Conservation (phyloP, 2,113 vertebrate genomes). For the Mormyrus lacerda region DNA sequence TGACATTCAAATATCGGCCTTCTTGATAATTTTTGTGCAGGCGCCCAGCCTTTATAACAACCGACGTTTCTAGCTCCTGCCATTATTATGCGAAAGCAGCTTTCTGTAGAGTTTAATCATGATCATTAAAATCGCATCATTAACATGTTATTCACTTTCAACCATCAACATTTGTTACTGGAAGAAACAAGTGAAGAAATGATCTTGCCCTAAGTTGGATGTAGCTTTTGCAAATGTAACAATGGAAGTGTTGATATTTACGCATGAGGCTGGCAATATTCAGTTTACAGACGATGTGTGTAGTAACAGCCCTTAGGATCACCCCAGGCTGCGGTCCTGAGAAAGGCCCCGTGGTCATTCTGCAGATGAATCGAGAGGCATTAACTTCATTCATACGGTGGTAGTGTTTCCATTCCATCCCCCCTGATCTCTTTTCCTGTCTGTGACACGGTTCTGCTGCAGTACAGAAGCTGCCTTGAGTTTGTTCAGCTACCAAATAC, state of each 20-base stretch:
- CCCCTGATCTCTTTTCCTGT: constrained; percentile 13
- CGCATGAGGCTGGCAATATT: background rate
- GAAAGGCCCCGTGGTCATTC: constrained; percentile 36
- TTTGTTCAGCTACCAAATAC: constrained; percentile 29
- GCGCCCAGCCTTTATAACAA: background rate
- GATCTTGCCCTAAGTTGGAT: background rate
- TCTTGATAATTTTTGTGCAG: background rate
- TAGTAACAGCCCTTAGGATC: constrained; percentile 20
- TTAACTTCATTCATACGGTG: constrained; percentile 46
- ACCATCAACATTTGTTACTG: background rate
- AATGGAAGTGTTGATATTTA: background rate
- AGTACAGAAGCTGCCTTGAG: constrained; percentile 27
- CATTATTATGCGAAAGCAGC: background rate
- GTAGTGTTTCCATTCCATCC: constrained; percentile 43
- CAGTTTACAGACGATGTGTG: background rate
- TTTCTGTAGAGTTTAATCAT: background rate
- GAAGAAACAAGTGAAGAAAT: background rate
- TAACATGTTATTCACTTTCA: background rate
- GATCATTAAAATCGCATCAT: background rate
- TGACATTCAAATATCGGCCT: constrained; percentile 38
- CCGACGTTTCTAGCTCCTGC: background rate
- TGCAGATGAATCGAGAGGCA: constrained; percentile 33
- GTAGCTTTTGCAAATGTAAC: background rate
- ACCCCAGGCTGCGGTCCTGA: constrained; percentile 22
- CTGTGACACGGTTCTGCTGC: constrained; percentile 6